phyloP scores from a whole-genome alignment of 2,888 invertebrate genomes.

The Caenorhabditis sinica region DNA sequence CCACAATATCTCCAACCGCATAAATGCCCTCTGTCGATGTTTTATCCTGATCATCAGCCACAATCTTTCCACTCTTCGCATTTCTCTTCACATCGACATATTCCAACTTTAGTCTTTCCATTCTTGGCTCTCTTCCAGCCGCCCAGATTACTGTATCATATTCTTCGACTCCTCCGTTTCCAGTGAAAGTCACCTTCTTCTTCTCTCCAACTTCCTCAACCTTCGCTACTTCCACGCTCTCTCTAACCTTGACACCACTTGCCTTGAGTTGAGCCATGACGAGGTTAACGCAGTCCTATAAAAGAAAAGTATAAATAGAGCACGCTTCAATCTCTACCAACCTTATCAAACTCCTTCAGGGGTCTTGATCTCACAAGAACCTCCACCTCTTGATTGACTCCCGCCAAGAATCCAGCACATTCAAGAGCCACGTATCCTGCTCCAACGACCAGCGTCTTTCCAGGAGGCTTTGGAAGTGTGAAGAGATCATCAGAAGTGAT shows the following conservation, averaged over 20 bases:
- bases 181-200: conserved; percentile 39
- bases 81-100: conserved; percentile 33
- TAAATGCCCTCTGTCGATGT: conserved; percentile 89
- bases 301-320: too few species aligned
- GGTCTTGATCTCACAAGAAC: conserved; percentile 86
- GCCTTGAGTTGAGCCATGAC: conserved; percentile 85
- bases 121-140: conserved; percentile 62
- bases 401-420: conserved; percentile 86
- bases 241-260: conserved; percentile 85
- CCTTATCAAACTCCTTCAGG: conserved; percentile 86
- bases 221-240: conserved; percentile 65
- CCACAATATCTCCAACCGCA: conserved; percentile 91
- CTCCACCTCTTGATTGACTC: conserved; percentile 84
- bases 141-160: conserved; percentile 75
- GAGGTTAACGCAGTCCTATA: conserved; percentile 85
- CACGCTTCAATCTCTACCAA: background rate
- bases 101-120: conserved; percentile 41
- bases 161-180: conserved; percentile 9
- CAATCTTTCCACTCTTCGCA: conserved; percentile 52
- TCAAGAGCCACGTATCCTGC: conserved; percentile 86
- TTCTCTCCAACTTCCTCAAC: conserved; percentile 41
- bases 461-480: conserved; percentile 84
- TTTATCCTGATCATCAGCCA: conserved; percentile 87
- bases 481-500: conserved; percentile 87
- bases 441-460: conserved; percentile 86